Evolutionary conservation across 2,888 invertebrate genomes (phyloP).

Genomic region (Pollenia labialis): DNA sequence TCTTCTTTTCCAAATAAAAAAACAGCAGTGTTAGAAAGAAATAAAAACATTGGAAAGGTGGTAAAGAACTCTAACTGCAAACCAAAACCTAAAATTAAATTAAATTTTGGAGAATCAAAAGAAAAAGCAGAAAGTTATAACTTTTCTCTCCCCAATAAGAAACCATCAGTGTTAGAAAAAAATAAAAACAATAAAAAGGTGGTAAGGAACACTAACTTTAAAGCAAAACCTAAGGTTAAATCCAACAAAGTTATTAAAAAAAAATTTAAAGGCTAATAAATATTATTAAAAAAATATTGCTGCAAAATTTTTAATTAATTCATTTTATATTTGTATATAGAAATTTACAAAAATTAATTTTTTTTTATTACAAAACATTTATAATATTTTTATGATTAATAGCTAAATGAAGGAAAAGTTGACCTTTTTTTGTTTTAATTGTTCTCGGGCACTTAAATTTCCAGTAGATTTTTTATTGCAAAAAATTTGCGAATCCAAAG

Average conservation of each 20-base stretch:
- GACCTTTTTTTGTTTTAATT: conserved; percentile 74
- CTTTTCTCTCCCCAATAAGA: neutral
- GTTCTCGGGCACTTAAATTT: conserved; percentile 72
- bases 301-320: neutral
- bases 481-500: conserved; percentile 51
- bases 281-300: neutral
- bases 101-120: neutral
- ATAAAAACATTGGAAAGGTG: neutral
- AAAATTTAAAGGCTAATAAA: neutral
- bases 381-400: neutral
- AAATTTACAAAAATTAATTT: neutral
- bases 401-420: neutral
- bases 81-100: conserved; percentile 1
- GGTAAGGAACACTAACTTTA: neutral
- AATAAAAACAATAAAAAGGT: conserved; percentile 10
- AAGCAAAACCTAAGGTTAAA: conserved; percentile 9
- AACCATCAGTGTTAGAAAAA: conserved; percentile 14
- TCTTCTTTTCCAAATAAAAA: neutral
- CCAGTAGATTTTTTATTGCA: conserved; percentile 8
- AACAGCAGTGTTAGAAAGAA: neutral
- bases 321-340: conserved; percentile 5
- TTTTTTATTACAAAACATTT: neutral
- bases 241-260: neutral
- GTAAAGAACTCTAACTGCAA: neutral
- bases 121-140: no score